Evolutionary conservation across 2,113 vertebrate genomes (phyloP), one percentile per base, ranked within the genome.

Genomic region (Sphyrna mokarran): DNA sequence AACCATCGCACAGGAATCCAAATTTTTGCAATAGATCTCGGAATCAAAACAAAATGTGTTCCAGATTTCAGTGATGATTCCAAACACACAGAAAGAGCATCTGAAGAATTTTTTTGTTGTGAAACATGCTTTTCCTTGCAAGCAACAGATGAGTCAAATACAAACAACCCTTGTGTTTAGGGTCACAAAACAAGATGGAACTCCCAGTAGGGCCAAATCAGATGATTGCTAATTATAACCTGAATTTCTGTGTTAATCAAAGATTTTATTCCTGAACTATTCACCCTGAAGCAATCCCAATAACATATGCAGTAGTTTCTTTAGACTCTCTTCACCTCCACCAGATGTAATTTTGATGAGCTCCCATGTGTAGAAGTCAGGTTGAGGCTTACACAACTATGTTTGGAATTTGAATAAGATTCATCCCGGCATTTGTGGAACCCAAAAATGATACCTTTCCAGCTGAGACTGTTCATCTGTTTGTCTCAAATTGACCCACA

Each of bases 401-500:
- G 54, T 33, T 61, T 90, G 29, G 54, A 90, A 61, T 90, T 90
- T 61, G 87, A 90, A 61, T 90, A 90, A 90, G 87, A 61, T 90
- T 90, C 48, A 90, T 54, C 14, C 54, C 61, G 87, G 29, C 87
- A 54, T 61, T 90, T 90, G 29, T 29, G 61, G 87, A 90, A 90
- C 54, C 87, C 87, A 90, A 90, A 54, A 90, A 54, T n/a, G 80
- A 83, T 90, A 61, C 58, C 54, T n/a, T 90, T 90, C 61, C 58
- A 63, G 48, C 87, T 90, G 87, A 61, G 48, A 13, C 87, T 13
- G n/a, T 68, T 54, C 87, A 90, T 90, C 87, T 90, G 87, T 7
- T 90, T 61, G 23, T 48, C 5, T 61, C 29, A 90, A 90, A 90
- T 90, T 16, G 23, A 61, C 54, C 54, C 14, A 26, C 48, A 90